phyloP scores from a whole-genome alignment of 1,140 invertebrate genomes.

The Trichomalopsis sarcophagae region DNA sequence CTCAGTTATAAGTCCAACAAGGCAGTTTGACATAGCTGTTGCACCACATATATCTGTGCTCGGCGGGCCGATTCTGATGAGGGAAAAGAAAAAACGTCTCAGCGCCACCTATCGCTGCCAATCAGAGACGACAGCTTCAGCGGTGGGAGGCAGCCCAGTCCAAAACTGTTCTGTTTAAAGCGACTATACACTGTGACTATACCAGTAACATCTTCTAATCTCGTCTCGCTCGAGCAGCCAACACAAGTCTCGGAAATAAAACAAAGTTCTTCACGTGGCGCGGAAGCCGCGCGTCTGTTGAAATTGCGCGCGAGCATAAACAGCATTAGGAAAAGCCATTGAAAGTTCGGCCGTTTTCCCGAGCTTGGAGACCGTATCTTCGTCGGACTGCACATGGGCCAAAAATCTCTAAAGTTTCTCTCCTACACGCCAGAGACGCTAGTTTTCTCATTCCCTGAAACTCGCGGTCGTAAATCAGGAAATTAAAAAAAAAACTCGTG shows the following conservation, averaged over 20 bases:
- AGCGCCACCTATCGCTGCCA: too few species aligned
- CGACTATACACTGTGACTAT: too few species aligned
- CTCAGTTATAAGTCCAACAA: too few species aligned
- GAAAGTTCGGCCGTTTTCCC: neutral
- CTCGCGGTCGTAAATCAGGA: neutral
- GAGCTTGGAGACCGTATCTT: neutral
- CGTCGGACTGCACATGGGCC: neutral
- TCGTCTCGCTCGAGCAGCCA: neutral
- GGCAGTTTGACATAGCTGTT: too few species aligned
- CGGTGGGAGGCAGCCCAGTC: too few species aligned
- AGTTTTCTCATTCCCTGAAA: neutral
- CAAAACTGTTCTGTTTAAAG: too few species aligned
- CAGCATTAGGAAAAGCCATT: neutral
- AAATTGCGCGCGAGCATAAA: neutral
- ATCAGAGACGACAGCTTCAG: too few species aligned
- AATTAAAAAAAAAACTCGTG: neutral
- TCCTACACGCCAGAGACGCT: neutral
- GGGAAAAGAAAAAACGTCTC: too few species aligned
- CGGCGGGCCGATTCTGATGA: too few species aligned
- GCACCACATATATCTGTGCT: too few species aligned
- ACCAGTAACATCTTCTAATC: neutral
- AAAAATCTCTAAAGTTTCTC: slow-evolving; percentile 1
- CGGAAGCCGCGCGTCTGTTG: neutral
- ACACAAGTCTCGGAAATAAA: neutral
- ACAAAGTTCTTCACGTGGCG: neutral